phyloP scores from a whole-genome alignment of 1,140 invertebrate species.

The Camponotus vicinus region DNA sequence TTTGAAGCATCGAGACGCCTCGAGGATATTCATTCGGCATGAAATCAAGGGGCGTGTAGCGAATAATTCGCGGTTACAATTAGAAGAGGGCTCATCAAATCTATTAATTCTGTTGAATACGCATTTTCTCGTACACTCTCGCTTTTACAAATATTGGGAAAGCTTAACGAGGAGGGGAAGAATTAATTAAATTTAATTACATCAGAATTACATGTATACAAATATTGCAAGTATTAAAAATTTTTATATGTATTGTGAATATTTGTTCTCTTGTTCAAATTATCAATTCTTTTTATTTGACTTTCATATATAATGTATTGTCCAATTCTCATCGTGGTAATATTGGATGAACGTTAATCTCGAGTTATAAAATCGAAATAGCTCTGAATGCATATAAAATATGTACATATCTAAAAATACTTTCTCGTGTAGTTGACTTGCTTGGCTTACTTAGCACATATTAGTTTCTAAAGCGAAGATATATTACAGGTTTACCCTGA shows the following conservation, averaged over 20 bases:
- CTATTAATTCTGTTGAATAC: conserved; percentile 56
- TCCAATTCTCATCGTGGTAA: background rate
- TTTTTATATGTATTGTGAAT: background rate
- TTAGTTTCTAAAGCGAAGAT: background rate
- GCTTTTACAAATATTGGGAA: conserved; percentile 54
- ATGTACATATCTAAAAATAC: background rate
- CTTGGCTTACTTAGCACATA: background rate
- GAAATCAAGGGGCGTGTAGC: conserved; percentile 74
- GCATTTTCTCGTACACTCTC: background rate
- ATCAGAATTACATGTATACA: background rate
- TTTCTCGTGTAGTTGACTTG: background rate
- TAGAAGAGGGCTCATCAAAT: conserved; percentile 65
- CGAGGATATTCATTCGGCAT: conserved; percentile 69
- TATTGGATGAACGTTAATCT: background rate
- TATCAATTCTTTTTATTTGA: background rate
- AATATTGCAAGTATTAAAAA: background rate
- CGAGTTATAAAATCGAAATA: background rate
- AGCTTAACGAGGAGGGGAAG: background rate
- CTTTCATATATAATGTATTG: background rate
- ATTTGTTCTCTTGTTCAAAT: too few species aligned
- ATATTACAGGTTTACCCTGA: background rate
- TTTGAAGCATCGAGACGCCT: conserved; percentile 47
- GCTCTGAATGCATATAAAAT: background rate
- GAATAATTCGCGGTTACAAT: conserved; percentile 60
- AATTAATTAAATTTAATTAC: background rate